These are phyloP conservation scores for Netelia melanura DNA, from an alignment of 2,888 invertebrate species.

Conservation along the genomic window DNA sequence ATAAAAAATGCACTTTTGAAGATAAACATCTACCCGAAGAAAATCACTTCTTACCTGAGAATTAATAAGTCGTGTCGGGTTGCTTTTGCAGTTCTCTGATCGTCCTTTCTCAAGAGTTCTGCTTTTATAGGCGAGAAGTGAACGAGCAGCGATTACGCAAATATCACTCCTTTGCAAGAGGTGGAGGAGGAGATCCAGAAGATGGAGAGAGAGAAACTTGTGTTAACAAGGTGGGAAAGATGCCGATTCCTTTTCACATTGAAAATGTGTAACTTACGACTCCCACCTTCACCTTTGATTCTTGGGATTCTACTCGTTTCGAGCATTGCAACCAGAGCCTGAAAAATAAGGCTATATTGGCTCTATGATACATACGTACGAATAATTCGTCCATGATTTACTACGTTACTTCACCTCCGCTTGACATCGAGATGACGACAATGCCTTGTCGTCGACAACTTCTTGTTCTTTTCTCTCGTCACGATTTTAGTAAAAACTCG, in stretches of 20 bases:
- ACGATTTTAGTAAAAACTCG: not conserved
- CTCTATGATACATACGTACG: not conserved
- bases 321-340: not conserved
- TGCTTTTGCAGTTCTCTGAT: slow-evolving; percentile 57
- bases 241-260: slow-evolving; percentile 63
- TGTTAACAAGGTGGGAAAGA: slow-evolving; percentile 72
- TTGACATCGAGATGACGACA: slow-evolving; percentile 34
- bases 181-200: slow-evolving; percentile 50
- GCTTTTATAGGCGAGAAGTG: slow-evolving; percentile 79
- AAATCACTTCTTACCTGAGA: slow-evolving; percentile 59
- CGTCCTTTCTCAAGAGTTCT: slow-evolving; percentile 45
- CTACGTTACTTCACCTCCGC: slow-evolving; percentile 12
- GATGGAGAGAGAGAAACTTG: slow-evolving; percentile 52
- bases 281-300: slow-evolving; percentile 74
- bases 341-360: not conserved
- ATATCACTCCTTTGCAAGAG: slow-evolving; percentile 38
- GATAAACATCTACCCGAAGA: not conserved
- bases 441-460: slow-evolving; percentile 6
- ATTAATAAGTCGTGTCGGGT: slow-evolving; percentile 57
- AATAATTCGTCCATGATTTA: not conserved
- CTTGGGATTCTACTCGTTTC: slow-evolving; percentile 5
- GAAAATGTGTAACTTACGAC: slow-evolving; percentile 63
- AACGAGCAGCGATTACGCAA: slow-evolving; percentile 77
- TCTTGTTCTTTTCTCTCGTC: slow-evolving; percentile 1
- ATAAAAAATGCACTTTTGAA: not conserved